A percentile compares a stretch with the other conserved stretches of the same genome.
phyloP scores from a whole-genome alignment of 2,888 invertebrate species.

The Poecilus cupreus region DNA sequence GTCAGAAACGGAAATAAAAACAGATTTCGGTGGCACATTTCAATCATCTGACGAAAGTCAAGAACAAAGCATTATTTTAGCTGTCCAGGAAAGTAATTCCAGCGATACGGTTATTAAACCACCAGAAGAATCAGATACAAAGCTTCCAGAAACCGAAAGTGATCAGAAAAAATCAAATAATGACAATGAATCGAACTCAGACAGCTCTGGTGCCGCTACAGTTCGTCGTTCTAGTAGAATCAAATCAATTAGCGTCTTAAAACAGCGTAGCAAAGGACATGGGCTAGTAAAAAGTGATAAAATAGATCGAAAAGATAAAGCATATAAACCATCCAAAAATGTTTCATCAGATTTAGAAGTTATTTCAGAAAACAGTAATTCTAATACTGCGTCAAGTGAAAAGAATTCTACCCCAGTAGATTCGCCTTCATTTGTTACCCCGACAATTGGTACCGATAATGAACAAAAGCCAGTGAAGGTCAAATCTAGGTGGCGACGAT shows the following conservation, averaged over 20 bases:
- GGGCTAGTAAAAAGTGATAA: constrained; percentile 75
- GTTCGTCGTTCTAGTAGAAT: constrained; percentile 85
- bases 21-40: neutral
- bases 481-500: constrained; percentile 85
- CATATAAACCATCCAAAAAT: constrained; percentile 68
- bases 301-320: constrained; percentile 33
- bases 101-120: neutral
- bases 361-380: constrained; percentile 67
- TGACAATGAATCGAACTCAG: constrained; percentile 55
- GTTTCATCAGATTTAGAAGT: constrained; percentile 74
- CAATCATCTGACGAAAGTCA: constrained; percentile 51
- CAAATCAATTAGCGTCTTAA: constrained; percentile 82
- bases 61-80: constrained; percentile 34
- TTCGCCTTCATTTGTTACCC: constrained; percentile 72
- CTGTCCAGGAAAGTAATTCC: constrained; percentile 23
- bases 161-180: constrained; percentile 31
- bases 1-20: constrained; percentile 33
- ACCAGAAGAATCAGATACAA: constrained; percentile 60
- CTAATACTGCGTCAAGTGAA: constrained; percentile 75
- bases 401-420: constrained; percentile 73
- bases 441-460: constrained; percentile 69
- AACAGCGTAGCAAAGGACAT: constrained; percentile 80
- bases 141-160: constrained; percentile 1
- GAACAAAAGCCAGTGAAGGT: constrained; percentile 84
- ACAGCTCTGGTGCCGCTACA: constrained; percentile 34